These are phyloP conservation scores for Dendronephthya gigantea DNA, from an alignment of 64 coral and sea anemone species.

Conservation along the genomic window DNA sequence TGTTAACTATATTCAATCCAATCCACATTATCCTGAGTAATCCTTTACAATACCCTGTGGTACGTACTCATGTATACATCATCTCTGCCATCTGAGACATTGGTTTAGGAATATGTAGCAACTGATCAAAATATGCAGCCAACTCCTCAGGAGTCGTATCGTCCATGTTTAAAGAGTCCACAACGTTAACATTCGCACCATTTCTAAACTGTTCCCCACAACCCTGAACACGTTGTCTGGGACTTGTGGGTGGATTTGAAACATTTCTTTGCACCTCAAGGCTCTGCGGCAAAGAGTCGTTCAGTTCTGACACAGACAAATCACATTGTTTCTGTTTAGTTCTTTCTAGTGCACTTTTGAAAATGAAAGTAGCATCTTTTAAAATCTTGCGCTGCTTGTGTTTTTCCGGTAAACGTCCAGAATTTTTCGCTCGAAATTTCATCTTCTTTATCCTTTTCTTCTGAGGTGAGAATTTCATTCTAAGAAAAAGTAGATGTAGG, in stretches of 20 bases:
- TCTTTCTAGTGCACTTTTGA: background rate
- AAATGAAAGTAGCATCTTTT: conserved; percentile 1
- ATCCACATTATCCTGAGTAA: background rate
- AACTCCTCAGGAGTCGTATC: conserved; percentile 96
- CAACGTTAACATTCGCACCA: background rate
- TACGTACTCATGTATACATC: conserved; percentile 85
- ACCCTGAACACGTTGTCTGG: background rate
- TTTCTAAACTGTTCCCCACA: conserved; percentile 13
- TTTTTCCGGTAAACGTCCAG: background rate
- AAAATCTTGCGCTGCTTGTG: background rate
- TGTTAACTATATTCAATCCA: too few species aligned
- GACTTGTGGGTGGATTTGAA: background rate
- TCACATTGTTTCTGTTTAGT: background rate
- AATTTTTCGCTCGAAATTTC: background rate
- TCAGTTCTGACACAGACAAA: background rate
- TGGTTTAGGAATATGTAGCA: conserved; percentile 91
- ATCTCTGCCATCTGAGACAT: conserved; percentile 99
- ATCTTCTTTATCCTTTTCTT: background rate
- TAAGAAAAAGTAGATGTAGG: background rate
- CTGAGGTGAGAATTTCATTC: background rate
- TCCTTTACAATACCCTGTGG: background rate
- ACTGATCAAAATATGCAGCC: conserved; percentile 92
- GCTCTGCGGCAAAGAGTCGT: background rate
- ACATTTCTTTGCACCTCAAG: background rate
- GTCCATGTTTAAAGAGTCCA: conserved; percentile 51